Evolutionary conservation across 2,797 vertebrate species (phyloP).

Genomic region (Sebastes dallii): DNA sequence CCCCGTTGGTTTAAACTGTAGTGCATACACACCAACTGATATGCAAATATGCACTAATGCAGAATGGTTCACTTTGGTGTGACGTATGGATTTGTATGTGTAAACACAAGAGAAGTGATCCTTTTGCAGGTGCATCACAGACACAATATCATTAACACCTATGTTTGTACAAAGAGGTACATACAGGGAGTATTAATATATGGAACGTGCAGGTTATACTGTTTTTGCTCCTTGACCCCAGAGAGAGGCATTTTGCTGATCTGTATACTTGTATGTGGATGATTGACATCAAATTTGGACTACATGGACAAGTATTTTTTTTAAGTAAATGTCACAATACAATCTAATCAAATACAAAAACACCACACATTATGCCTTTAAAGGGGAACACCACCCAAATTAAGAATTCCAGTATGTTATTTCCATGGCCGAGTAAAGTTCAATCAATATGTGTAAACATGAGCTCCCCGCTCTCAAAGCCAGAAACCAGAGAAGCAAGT

Average conservation of each 20-base stretch:
- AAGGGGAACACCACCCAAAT: no score
- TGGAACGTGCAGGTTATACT: neutral
- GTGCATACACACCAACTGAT: conserved; percentile 28
- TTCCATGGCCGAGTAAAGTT: no score
- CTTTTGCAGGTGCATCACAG: neutral
- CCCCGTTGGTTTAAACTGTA: neutral
- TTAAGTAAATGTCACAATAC: neutral
- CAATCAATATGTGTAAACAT: no score
- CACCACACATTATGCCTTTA: neutral
- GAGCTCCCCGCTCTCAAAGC: no score
- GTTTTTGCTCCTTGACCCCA: neutral
- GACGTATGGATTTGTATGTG: neutral
- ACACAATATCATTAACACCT: neutral
- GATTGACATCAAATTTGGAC: neutral
- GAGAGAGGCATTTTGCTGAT: neutral
- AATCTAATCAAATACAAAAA: neutral
- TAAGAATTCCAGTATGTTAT: no score
- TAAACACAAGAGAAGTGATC: neutral
- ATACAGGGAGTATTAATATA: neutral
- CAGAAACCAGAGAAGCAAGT: no score
- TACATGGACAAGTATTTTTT: neutral
- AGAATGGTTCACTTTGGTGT: neutral
- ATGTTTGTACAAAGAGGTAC: neutral
- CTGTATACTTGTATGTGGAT: neutral
- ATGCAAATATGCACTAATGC: neutral